phyloP scores from a whole-genome alignment of 2,113 vertebrate genomes.

The Furnarius figulus region DNA sequence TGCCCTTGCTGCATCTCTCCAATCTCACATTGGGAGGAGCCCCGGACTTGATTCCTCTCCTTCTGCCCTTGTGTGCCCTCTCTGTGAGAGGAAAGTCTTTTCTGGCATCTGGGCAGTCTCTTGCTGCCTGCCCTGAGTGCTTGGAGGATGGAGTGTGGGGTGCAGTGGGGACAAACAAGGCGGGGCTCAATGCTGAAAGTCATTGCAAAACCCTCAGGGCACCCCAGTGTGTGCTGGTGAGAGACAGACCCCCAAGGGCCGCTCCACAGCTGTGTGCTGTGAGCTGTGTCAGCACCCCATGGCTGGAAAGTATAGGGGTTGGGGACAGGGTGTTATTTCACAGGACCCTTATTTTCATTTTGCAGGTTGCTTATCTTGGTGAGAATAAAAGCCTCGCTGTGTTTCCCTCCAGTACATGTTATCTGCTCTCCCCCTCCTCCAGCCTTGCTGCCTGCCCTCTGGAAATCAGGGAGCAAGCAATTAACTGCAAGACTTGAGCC shows the following conservation, averaged over 20 bases:
- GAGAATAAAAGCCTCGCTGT: neutral
- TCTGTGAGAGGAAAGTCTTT: neutral
- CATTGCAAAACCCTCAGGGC: neutral
- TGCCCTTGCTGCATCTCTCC: neutral
- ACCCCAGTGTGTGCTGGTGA: neutral
- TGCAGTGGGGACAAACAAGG: neutral
- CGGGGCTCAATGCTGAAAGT: neutral
- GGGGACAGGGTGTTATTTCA: neutral
- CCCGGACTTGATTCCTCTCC: fast-evolving
- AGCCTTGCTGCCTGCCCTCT: neutral
- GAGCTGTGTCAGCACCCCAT: neutral
- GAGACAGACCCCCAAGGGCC: no score
- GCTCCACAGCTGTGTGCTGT: neutral
- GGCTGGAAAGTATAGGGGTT: neutral
- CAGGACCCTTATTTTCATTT: neutral
- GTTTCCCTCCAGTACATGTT: neutral
- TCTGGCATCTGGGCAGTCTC: neutral
- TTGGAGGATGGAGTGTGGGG: fast-evolving
- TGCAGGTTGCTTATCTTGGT: neutral
- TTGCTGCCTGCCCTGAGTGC: neutral
- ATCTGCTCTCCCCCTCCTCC: neutral
- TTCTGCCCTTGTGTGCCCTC: neutral
- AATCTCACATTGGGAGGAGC: neutral
- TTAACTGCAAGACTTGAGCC: neutral
- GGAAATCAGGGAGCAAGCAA: neutral